phyloP scores from a whole-genome alignment of 2,113 vertebrate genomes.

The Ochotona curzoniae region DNA sequence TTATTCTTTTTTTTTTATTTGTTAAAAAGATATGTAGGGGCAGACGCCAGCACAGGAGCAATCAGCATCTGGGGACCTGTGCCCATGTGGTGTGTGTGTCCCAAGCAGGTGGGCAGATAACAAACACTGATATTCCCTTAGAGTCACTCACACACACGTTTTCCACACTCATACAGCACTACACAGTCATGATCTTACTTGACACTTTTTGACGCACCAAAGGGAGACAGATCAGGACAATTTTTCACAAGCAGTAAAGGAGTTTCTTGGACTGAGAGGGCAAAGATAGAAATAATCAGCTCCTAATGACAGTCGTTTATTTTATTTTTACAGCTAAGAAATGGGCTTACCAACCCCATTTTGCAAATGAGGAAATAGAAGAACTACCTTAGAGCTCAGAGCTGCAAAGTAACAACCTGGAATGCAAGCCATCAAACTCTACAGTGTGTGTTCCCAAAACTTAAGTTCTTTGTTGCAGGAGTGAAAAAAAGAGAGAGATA shows the following conservation, averaged over 20 bases:
- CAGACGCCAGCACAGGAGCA: slow-evolving; percentile 79
- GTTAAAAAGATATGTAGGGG: too few species aligned
- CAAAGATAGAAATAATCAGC: neutral
- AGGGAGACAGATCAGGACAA: neutral
- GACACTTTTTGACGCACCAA: neutral
- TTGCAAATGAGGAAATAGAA: neutral
- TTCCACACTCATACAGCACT: neutral
- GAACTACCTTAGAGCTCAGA: neutral
- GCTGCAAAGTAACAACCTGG: neutral
- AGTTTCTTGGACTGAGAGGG: neutral
- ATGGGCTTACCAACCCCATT: neutral
- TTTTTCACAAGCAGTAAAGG: slow-evolving; percentile 21
- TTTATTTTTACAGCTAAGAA: neutral
- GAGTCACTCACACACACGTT: neutral
- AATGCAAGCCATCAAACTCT: neutral
- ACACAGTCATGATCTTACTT: neutral
- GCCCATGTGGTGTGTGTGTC: too few species aligned
- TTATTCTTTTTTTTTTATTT: too few species aligned
- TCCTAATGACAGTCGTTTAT: neutral
- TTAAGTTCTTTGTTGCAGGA: neutral
- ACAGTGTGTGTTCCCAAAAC: neutral
- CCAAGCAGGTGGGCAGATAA: neutral
- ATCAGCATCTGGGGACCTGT: slow-evolving; percentile 85
- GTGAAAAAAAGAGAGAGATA: neutral
- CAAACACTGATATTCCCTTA: neutral